phyloP scores from a whole-genome alignment of 2,888 invertebrate species.

The Lasioglossum vierecki region DNA sequence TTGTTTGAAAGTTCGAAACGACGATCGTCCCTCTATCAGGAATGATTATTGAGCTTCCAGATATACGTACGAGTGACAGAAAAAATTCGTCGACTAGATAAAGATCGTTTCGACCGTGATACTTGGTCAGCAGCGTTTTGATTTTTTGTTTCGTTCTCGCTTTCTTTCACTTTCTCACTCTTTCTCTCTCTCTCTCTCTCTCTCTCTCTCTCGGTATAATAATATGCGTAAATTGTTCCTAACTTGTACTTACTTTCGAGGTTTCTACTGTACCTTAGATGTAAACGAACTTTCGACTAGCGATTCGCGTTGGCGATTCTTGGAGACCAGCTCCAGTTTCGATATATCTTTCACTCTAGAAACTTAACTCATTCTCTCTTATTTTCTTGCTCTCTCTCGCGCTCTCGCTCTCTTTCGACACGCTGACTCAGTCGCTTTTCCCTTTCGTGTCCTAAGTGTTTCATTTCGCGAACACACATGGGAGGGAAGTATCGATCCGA shows the following conservation, averaged over 20 bases:
- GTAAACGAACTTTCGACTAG: conserved; percentile 54
- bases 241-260: conserved; percentile 54
- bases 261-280: conserved; percentile 57
- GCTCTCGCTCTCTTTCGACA: not conserved
- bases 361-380: conserved; percentile 38
- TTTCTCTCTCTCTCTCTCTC: conserved; percentile 2
- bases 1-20: conserved; percentile 12
- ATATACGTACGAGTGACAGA: conserved; percentile 31
- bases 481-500: conserved; percentile 45
- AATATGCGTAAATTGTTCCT: conserved; percentile 42
- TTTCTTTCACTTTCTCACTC: not conserved
- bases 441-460: conserved; percentile 17
- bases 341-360: conserved; percentile 46
- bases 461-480: conserved; percentile 49
- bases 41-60: conserved; percentile 34
- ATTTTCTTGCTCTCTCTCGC: not conserved
- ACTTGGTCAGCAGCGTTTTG: conserved; percentile 1
- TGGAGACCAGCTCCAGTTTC: conserved; percentile 67
- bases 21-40: conserved; percentile 26
- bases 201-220: not conserved
- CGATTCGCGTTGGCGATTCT: conserved; percentile 46
- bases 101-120: not conserved
- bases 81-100: conserved; percentile 19
- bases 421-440: not conserved
- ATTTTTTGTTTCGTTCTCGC: not conserved